Conservation (phyloP, 2,888 invertebrate genomes). For the Fabriciana adippe region DNA sequence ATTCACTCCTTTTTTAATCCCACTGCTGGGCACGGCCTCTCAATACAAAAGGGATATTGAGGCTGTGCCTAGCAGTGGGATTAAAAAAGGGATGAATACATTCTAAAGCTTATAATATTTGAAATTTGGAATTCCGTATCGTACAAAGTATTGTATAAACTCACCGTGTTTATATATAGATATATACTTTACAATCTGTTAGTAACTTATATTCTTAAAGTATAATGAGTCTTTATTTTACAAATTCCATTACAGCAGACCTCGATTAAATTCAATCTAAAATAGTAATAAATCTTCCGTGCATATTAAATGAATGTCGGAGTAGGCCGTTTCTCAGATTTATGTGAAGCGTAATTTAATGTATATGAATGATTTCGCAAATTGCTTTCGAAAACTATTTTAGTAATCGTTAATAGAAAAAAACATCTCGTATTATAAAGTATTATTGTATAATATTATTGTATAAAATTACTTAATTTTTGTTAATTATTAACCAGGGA, state of each 20-base stretch:
- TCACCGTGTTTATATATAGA: too few species aligned
- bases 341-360: constrained; percentile 50
- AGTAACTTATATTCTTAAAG: constrained; percentile 1
- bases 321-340: constrained; percentile 63
- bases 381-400: constrained; percentile 3
- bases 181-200: neutral
- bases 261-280: constrained; percentile 77
- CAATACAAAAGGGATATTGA: too few species aligned
- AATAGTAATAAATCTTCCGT: constrained; percentile 74
- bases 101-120: neutral
- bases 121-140: neutral
- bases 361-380: constrained; percentile 37
- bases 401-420: neutral
- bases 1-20: too few species aligned
- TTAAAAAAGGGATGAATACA: neutral
- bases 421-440: neutral
- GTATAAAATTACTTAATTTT: too few species aligned
- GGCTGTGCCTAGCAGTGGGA: too few species aligned
- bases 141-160: too few species aligned
- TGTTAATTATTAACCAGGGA: too few species aligned
- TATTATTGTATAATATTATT: neutral
- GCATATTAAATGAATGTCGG: constrained; percentile 77
- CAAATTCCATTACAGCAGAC: constrained; percentile 65
- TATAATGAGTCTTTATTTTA: constrained; percentile 48
- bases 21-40: too few species aligned